Conservation (phyloP, 2,888 invertebrate species). For the Amiota minor region DNA sequence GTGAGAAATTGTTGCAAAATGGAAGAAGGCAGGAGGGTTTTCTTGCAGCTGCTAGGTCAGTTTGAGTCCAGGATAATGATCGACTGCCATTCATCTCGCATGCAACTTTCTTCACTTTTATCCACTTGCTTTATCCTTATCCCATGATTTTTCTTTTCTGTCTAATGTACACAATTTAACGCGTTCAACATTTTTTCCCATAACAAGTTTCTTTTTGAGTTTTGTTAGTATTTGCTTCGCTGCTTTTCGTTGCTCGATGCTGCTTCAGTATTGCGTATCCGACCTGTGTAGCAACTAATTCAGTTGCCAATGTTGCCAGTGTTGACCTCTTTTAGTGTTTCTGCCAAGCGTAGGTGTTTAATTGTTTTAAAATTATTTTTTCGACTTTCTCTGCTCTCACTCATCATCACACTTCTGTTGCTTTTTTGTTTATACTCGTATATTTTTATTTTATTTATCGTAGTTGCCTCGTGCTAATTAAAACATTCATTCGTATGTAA, state of each 20-base stretch:
- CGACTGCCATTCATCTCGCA: too few species aligned
- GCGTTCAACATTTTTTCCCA: conserved; percentile 34
- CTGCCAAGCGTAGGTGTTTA: conserved; percentile 17
- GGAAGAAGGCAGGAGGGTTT: background rate
- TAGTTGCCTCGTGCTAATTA: conserved; percentile 41
- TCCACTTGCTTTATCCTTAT: conserved; percentile 12
- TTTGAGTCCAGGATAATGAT: background rate
- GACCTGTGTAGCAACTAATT: too few species aligned
- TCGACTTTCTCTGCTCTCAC: background rate
- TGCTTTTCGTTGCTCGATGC: conserved; percentile 15
- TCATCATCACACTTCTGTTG: background rate
- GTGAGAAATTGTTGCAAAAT: conserved; percentile 5
- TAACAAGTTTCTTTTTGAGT: background rate
- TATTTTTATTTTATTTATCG: conserved; percentile 29
- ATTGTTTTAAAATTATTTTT: conserved; percentile 16
- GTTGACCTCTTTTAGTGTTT: background rate
- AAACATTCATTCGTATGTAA: conserved; percentile 40
- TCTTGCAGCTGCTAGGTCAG: background rate
- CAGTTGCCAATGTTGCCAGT: too few species aligned
- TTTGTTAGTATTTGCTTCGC: conserved; percentile 7
- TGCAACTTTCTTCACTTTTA: too few species aligned
- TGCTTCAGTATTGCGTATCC: conserved; percentile 29
- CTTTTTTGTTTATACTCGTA: conserved; percentile 8
- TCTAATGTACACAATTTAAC: conserved; percentile 63
- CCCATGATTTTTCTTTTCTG: conserved; percentile 32